A percentile compares a stretch with the other conserved stretches of the same genome.
Conservation (phyloP, 23 tunicate genomes). For the Clavelina lepadiformis region DNA sequence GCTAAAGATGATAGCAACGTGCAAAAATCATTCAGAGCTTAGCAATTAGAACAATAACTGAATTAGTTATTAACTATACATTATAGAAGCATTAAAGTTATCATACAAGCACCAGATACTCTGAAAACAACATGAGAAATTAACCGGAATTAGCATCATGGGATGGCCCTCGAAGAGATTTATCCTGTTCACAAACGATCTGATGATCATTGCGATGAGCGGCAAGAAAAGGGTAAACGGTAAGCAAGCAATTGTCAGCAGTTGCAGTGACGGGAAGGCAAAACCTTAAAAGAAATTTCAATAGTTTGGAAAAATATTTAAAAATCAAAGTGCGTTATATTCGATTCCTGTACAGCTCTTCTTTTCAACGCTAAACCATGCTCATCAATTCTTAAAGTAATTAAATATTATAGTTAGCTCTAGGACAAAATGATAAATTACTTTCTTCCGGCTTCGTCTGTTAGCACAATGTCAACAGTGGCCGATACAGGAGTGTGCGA, state of each 20-base stretch:
- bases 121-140: no score
- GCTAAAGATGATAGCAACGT: no score
- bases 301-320: no score
- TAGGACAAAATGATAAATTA: conserved; percentile 9
- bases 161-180: conserved; percentile 42
- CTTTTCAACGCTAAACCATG: no score
- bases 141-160: conserved; percentile 71
- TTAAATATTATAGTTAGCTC: neutral
- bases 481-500: conserved; percentile 66
- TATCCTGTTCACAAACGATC: conserved; percentile 90
- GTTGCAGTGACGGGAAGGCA: conserved; percentile 86
- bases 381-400: no score
- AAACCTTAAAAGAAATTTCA: conserved; percentile 50
- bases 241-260: conserved; percentile 92
- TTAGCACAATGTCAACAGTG: conserved; percentile 49
- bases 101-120: no score
- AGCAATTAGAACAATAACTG: no score
- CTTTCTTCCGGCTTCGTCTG: conserved; percentile 62
- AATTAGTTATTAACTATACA: no score
- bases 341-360: no score
- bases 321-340: no score
- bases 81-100: no score
- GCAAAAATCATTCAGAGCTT: no score
- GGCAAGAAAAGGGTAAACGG: conserved; percentile 88
- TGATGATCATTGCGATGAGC: conserved; percentile 87